Evolutionary conservation across 2,113 vertebrate genomes (phyloP).

Genomic region (Cranoglanis bouderius): DNA sequence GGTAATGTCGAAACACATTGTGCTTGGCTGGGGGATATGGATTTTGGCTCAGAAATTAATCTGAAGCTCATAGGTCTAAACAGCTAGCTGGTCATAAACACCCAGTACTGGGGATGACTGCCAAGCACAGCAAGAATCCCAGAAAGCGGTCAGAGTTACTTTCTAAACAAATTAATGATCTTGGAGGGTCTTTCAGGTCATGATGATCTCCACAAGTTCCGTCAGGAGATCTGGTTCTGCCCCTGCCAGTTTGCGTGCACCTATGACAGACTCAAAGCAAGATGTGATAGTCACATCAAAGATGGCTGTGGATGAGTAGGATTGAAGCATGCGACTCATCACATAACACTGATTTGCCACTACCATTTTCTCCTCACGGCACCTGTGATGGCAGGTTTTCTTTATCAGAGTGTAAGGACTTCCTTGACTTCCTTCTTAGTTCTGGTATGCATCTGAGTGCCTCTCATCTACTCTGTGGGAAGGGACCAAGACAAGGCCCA

Average conservation of each 20-base stretch:
- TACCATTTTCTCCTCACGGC: neutral
- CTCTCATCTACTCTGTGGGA: neutral
- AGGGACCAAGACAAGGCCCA: neutral
- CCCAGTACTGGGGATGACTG: neutral
- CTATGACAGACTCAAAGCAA: neutral
- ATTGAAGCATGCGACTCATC: neutral
- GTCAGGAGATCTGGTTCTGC: neutral
- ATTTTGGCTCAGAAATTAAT: neutral
- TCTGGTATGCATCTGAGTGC: neutral
- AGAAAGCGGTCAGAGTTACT: neutral
- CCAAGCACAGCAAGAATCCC: neutral
- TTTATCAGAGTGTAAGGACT: neutral
- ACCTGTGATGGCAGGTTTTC: neutral
- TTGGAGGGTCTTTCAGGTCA: neutral
- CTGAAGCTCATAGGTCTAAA: constrained; percentile 2
- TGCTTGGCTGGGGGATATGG: neutral
- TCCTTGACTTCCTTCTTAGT: neutral
- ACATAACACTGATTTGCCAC: neutral
- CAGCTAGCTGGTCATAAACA: neutral
- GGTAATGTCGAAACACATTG: neutral
- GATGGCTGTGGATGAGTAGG: neutral
- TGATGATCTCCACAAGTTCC: neutral
- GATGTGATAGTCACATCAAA: neutral
- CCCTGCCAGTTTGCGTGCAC: neutral
- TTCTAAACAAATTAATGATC: neutral